Percentiles rank a stretch among this genome's conserved stretches.
Conservation (phyloP, 2,797 vertebrate genomes). For the Sebastes kiyomatsui region DNA sequence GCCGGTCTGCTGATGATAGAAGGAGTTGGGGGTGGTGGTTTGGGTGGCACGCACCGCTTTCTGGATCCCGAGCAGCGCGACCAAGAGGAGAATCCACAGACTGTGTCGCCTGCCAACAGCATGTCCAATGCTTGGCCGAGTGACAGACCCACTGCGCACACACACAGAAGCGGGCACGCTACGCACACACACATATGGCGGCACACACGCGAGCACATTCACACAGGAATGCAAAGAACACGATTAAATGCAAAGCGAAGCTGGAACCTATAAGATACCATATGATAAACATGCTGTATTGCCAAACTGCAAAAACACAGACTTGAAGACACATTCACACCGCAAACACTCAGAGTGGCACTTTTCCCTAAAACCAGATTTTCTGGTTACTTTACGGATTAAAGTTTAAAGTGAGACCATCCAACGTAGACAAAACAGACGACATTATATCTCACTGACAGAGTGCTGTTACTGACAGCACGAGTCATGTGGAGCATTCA, state of each 20-base stretch:
- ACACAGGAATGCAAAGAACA: conserved; percentile 48
- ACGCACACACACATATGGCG: conserved; percentile 27
- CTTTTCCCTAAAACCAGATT: conserved; percentile 39
- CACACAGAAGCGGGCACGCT: conserved; percentile 1
- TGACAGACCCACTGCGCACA: conserved; percentile 51
- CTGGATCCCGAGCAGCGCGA: conserved; percentile 47
- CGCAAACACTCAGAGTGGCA: conserved; percentile 53
- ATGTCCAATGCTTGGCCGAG: conserved; percentile 55
- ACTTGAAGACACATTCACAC: conserved; percentile 38
- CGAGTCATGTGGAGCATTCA: conserved; percentile 44
- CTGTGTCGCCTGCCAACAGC: conserved; percentile 65
- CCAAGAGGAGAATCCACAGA: conserved; percentile 72
- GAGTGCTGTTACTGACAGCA: conserved; percentile 40
- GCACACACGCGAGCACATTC: conserved; percentile 36
- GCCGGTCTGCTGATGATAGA: conserved; percentile 63
- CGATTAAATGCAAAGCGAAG: conserved; percentile 42
- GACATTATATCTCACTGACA: conserved; percentile 33
- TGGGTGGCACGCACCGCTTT: conserved; percentile 72
- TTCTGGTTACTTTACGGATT: conserved; percentile 55
- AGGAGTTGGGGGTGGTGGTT: conserved; percentile 59
- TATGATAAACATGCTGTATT: conserved; percentile 35
- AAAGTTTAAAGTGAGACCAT: conserved; percentile 33
- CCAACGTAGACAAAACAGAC: conserved; percentile 48
- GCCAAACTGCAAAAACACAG: conserved; percentile 38
- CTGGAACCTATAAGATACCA: conserved; percentile 42